Conservation (phyloP, 2,888 invertebrate genomes). For the Lottia gigantea region DNA sequence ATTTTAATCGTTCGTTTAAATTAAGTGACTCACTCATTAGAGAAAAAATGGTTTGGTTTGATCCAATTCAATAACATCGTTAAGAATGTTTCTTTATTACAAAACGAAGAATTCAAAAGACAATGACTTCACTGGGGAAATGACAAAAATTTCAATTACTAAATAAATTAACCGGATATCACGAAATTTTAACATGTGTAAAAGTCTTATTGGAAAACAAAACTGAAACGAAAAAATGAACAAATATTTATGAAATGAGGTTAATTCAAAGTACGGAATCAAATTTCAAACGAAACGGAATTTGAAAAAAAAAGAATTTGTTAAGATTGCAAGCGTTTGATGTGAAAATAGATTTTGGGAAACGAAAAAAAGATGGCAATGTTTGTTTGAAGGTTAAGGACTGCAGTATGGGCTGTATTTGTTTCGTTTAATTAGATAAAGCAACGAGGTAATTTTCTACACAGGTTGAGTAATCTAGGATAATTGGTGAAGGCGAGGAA, state of each 20-base stretch:
- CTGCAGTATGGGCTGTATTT: neutral
- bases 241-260: conserved; percentile 8
- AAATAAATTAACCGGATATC: conserved; percentile 7
- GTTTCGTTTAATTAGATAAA: neutral
- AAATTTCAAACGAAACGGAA: neutral
- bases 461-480: conserved; percentile 4
- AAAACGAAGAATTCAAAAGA: no score
- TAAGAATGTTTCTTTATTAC: no score
- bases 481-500: conserved; percentile 8
- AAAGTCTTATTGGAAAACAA: conserved; percentile 1
- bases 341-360: no score
- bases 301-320: neutral
- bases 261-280: conserved; percentile 1
- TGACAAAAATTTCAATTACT: neutral
- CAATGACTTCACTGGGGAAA: no score
- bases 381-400: neutral
- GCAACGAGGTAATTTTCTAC: neutral
- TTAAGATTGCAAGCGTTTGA: neutral
- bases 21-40: no score
- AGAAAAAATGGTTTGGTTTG: no score
- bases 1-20: no score
- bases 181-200: conserved; percentile 1
- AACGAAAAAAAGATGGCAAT: neutral
- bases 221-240: neutral
- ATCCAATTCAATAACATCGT: no score